These are phyloP conservation scores for Gallinago media DNA, from an alignment of 2,113 vertebrate species.

Conservation along the genomic window DNA sequence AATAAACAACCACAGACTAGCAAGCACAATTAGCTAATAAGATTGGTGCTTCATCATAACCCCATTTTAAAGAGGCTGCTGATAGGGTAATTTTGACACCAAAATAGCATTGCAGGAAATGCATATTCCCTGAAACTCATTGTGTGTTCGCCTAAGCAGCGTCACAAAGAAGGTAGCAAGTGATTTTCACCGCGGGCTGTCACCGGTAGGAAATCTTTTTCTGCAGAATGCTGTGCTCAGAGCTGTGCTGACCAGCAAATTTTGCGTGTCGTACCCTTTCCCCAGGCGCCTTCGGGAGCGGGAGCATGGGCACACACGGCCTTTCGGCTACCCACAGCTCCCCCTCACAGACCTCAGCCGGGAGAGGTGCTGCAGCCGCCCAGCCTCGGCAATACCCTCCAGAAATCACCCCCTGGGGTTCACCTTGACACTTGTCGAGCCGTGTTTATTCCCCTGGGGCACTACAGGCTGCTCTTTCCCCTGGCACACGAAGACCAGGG, in stretches of 20 bases:
- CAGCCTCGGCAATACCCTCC: background rate
- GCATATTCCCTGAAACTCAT: background rate
- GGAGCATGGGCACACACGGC: no score
- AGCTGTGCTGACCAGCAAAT: background rate
- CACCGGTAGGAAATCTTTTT: background rate
- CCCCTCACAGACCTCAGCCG: background rate
- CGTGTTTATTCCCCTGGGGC: background rate
- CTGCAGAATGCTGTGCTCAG: background rate
- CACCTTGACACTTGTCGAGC: accelerated
- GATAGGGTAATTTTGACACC: background rate
- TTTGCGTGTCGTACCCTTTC: background rate
- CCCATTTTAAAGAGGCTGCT: background rate
- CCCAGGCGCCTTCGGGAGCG: background rate
- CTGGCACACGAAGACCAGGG: accelerated
- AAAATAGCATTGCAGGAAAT: background rate
- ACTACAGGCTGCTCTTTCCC: background rate
- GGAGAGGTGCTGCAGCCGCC: accelerated
- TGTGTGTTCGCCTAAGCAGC: background rate
- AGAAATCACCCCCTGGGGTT: background rate
- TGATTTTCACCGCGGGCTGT: background rate
- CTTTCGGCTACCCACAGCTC: background rate
- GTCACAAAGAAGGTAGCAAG: background rate
- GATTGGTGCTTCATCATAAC: background rate
- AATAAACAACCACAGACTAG: slow-evolving; percentile 25
- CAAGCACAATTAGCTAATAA: slow-evolving; percentile 43